phyloP scores from a whole-genome alignment of 2,888 invertebrate species.

The Ptycholaimellus sp. region DNA sequence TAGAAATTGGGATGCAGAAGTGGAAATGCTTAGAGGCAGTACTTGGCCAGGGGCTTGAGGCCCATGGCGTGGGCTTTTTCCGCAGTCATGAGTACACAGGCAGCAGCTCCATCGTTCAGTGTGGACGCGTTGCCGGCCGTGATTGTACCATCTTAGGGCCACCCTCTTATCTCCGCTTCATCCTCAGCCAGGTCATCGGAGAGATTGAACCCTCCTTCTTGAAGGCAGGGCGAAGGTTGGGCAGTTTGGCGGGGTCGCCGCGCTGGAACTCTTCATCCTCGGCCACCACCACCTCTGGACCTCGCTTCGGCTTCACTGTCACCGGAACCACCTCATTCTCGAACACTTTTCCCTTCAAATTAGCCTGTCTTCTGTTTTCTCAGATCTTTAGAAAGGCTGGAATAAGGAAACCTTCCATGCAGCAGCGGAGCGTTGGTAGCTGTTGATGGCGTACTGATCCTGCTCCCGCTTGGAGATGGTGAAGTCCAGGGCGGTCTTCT shows the following conservation, averaged over 20 bases:
- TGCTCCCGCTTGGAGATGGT: constrained; percentile 61
- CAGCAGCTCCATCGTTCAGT: constrained; percentile 84
- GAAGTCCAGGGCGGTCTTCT: constrained; percentile 69
- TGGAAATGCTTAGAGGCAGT: too few relatives aligned
- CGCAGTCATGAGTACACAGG: constrained; percentile 57
- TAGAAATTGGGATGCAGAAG: constrained; percentile 41
- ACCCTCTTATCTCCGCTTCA: constrained; percentile 1
- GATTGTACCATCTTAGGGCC: constrained; percentile 42
- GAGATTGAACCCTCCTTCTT: constrained; percentile 33
- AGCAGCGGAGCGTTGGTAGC: constrained; percentile 63
- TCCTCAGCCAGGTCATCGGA: constrained; percentile 12
- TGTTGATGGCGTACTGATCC: constrained; percentile 70
- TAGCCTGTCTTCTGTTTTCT: constrained; percentile 7
- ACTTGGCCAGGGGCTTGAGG: constrained; percentile 60
- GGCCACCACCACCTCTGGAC: constrained; percentile 43
- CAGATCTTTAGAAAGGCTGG: not conserved
- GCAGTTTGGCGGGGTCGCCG: constrained; percentile 75
- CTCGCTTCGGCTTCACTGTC: constrained; percentile 24
- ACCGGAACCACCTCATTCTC: constrained; percentile 31
- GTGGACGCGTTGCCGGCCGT: constrained; percentile 96
- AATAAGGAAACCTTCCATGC: constrained; percentile 39
- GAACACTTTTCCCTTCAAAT: constrained; percentile 15
- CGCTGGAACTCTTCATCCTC: constrained; percentile 87
- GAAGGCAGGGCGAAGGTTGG: constrained; percentile 62
- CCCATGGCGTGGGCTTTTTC: constrained; percentile 37